Percentiles rank a stretch among this genome's conserved stretches.
Conservation (phyloP, 2,113 vertebrate species). For the Phalacrocorax aristotelis region DNA sequence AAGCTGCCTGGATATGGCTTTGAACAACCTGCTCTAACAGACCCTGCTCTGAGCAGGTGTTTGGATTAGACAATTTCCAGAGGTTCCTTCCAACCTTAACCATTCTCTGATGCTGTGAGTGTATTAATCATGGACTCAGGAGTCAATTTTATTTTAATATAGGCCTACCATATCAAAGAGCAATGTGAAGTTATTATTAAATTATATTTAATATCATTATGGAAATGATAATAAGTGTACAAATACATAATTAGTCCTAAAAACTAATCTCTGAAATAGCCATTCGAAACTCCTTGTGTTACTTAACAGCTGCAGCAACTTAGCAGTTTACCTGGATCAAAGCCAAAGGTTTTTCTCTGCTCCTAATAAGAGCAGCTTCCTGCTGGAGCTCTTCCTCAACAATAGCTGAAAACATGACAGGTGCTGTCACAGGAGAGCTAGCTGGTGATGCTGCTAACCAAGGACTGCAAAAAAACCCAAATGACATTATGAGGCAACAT, state of each 20-base stretch:
- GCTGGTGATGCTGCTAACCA: slow-evolving; percentile 82
- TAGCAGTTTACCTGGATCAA: slow-evolving; percentile 88
- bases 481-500: neutral
- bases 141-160: neutral
- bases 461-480: slow-evolving; percentile 76
- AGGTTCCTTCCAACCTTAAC: neutral
- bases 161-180: neutral
- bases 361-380: slow-evolving; percentile 92
- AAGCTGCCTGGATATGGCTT: neutral
- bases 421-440: slow-evolving; percentile 71
- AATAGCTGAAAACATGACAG: slow-evolving; percentile 91
- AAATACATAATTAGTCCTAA: neutral
- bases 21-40: neutral
- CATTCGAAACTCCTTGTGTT: neutral
- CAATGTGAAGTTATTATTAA: neutral
- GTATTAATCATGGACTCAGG: neutral
- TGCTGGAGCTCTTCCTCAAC: slow-evolving; percentile 94
- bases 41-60: neutral
- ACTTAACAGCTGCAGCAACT: neutral
- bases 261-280: neutral
- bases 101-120: neutral
- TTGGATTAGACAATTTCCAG: neutral
- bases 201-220: neutral
- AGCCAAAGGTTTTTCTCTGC: slow-evolving; percentile 93
- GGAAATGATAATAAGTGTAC: neutral